Evolutionary conservation across 2,888 invertebrate genomes (phyloP), one percentile per base, ranked within the genome.

Genomic region (Vesta saturnalis): DNA sequence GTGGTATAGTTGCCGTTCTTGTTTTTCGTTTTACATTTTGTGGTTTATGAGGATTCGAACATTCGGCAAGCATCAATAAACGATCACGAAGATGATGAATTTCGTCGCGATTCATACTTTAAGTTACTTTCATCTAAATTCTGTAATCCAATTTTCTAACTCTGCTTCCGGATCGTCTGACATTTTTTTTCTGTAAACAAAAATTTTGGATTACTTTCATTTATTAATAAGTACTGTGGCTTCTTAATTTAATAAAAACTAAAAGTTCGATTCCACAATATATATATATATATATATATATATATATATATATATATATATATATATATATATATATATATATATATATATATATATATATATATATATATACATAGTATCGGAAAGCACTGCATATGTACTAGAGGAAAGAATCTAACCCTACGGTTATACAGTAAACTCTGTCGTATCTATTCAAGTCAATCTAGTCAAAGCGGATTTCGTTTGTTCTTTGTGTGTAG

Each of bases 31-130:
- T 83, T 23, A 82, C 80, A 73, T 83, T 83, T 74, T 81, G 81
- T 65, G 83, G 83, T 69, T 80, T 81, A 72, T 81, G 81, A n/a
- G 79, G 76, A 61, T 76, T 77, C 52, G 82, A 77, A 68, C 83
- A 82, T 77, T 87, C 87, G 64, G 86, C 85, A 74, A 86, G 79
- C 80, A 86, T 84, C 79, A 86, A 83, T 76, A 86, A 82, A 71
- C 86, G 84, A 78, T 83, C 86, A 72, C 86, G 84, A 74, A 86
- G 79, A 79, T 85, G 84, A 80, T 84, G 84, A 79, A 85, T 82
- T 76, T 86, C 86, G 77, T 86, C 86, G 56, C 85, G 83, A 70
- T 82, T 83, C 83, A 84, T 85, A 81, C 83, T 83, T n/a, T 74
- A 15, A 46, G 19, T 16, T 16, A 30, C 35, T 47, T 22, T 47